phyloP scores from a whole-genome alignment of 2,888 invertebrate genomes.

The Cynaeus angustus region DNA sequence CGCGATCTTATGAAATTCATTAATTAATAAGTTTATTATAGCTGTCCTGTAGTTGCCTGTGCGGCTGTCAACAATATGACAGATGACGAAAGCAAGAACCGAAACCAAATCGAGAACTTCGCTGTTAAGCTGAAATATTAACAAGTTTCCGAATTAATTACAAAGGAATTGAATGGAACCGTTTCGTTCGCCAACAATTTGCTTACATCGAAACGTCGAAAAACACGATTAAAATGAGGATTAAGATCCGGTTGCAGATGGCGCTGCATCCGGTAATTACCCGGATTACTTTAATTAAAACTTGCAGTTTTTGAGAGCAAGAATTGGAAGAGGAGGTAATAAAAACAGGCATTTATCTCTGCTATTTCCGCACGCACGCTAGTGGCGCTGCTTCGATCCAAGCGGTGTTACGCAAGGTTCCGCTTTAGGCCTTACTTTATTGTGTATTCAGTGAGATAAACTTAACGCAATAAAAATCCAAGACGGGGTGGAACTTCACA shows the following conservation, averaged over 20 bases:
- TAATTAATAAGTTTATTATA: slow-evolving; percentile 43
- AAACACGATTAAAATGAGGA: slow-evolving; percentile 13
- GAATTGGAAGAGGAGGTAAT: slow-evolving; percentile 6
- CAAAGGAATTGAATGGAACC: slow-evolving; percentile 28
- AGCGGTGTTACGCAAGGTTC: no score
- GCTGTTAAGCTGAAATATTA: slow-evolving; percentile 36
- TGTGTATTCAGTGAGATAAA: no score
- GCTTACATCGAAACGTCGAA: slow-evolving; percentile 5
- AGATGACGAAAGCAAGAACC: slow-evolving; percentile 40
- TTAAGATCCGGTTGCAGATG: slow-evolving; percentile 24
- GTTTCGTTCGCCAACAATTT: slow-evolving; percentile 28
- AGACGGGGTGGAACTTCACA: slow-evolving; percentile 4
- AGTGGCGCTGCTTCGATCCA: neutral
- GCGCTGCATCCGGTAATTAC: slow-evolving; percentile 37
- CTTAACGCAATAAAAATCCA: neutral
- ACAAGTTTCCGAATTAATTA: slow-evolving; percentile 45
- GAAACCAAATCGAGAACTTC: slow-evolving; percentile 35
- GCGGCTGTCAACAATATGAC: slow-evolving; percentile 39
- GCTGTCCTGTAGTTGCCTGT: slow-evolving; percentile 39
- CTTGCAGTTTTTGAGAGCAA: slow-evolving; percentile 26
- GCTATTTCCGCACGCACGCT: slow-evolving; percentile 8
- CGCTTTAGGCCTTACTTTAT: no score
- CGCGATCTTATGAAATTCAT: slow-evolving; percentile 41
- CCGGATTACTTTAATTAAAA: slow-evolving; percentile 40
- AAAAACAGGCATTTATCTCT: slow-evolving; percentile 4